Evolutionary conservation across 2,113 vertebrate genomes (phyloP), one percentile per base, ranked within the genome.

Genomic region (Aythya baeri): DNA sequence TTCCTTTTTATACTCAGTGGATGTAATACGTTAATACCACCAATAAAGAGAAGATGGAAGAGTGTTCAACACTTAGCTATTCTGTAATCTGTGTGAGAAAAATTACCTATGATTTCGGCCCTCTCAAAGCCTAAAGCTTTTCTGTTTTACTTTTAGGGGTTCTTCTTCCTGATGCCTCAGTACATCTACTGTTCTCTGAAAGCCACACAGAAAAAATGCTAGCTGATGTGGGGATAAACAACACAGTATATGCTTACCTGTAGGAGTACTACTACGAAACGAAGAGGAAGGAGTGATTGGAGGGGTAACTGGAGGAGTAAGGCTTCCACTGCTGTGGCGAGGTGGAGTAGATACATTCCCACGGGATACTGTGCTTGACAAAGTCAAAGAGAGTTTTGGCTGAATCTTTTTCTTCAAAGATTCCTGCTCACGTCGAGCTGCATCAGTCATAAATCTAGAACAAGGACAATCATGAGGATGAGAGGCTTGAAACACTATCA

Each of bases 251-350:
- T 36, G 65, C 98, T 98, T 98, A 99, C 99, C 99, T 98, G 99
- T 99, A 20, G 99, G 99, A 31, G 99, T 99, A 82, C 98, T 99
- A 96, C 99, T 99, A 81, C 99, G 99, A 97, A 99, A 99, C 0
- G 99, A 99, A 31, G 99, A 99, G 59, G 99, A 99, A 18, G 99
- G 99, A 13, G 99, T 99, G 98, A 99, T 99, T 91, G 99, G 99
- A 6, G 99, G 99, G 26, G 99, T 99, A 96, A 99, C 99, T 1
- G 99, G 99, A 66, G 99, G 99, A 71, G 99, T 99, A 98, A 99
- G 99, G 98, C 99, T 99, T 96, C 99, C 99, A 65, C 98, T 99
- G 98, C 98, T 98, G 97, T 99, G 99, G 86, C 99, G 98, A 46
- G 99, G 99, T 11, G 99, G 99, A 34, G 99, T 99, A 97, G 99